These are phyloP conservation scores for Heliconius eleuchia DNA, from an alignment of 1,140 invertebrate genomes.

Conservation along the genomic window DNA sequence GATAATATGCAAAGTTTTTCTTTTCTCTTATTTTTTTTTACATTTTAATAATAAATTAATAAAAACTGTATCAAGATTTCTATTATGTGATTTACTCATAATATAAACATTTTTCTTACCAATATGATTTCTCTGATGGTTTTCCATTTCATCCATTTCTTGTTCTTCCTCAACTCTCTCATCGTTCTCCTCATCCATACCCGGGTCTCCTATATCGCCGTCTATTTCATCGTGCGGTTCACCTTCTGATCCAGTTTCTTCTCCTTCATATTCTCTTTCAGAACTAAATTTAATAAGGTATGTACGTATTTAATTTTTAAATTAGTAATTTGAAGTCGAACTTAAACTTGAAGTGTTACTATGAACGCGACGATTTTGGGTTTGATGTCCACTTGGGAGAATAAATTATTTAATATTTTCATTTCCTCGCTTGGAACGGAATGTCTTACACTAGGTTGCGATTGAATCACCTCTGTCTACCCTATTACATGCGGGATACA, in stretches of 20 bases:
- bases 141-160: conserved; percentile 67
- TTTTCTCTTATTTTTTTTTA: not conserved
- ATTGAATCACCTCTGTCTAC: too few species aligned
- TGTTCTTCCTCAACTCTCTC: conserved; percentile 81
- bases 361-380: too few species aligned
- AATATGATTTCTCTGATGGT: conserved; percentile 72
- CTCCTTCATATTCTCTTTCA: conserved; percentile 86
- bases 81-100: not conserved
- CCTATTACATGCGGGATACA: too few species aligned
- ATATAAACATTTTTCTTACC: conserved; percentile 44
- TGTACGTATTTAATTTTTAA: too few species aligned
- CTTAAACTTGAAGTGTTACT: too few species aligned
- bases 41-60: not conserved
- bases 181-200: conserved; percentile 80
- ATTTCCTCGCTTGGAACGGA: too few species aligned
- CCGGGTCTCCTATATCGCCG: conserved; percentile 82
- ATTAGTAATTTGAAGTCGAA: too few species aligned
- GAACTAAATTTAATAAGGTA: conserved; percentile 59
- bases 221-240: conserved; percentile 85
- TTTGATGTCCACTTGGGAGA: too few species aligned
- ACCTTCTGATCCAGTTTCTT: conserved; percentile 87
- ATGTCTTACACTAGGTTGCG: too few species aligned
- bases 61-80: not conserved
- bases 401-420: too few species aligned
- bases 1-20: not conserved